These are phyloP conservation scores for Prenolepis imparis DNA, from an alignment of 2,888 invertebrate genomes.

Conservation along the genomic window DNA sequence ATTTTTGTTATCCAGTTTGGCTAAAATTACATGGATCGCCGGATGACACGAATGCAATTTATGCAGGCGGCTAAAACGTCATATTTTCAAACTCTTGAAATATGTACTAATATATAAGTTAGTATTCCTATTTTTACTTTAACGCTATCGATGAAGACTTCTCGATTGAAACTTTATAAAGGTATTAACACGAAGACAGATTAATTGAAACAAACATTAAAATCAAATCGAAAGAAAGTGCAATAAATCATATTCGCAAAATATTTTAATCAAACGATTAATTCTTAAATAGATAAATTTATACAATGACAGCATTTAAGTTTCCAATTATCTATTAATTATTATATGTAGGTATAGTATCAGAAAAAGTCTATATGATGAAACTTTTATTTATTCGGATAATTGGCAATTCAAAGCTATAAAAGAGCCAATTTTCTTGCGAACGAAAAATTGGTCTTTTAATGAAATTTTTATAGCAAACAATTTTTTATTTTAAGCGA, in stretches of 20 bases:
- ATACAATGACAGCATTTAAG: no score
- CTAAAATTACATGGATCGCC: conserved; percentile 12
- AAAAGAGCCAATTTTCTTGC: not conserved
- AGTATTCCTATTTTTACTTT: not conserved
- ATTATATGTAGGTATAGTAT: no score
- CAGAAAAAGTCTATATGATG: not conserved
- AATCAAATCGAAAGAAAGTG: not conserved
- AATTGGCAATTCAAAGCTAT: not conserved
- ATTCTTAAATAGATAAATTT: not conserved
- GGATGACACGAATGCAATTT: conserved; percentile 26
- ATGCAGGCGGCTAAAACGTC: not conserved
- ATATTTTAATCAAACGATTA: not conserved
- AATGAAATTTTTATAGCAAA: not conserved
- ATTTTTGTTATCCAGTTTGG: conserved; percentile 2
- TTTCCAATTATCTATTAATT: not conserved
- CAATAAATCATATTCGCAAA: not conserved
- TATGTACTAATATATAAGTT: conserved; percentile 6
- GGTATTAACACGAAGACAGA: not conserved
- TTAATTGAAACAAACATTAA: conserved; percentile 2
- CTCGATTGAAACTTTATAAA: not conserved
- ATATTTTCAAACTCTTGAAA: conserved; percentile 20
- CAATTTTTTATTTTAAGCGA: not conserved
- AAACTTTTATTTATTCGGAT: not conserved
- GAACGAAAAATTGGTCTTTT: not conserved
- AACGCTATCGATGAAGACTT: not conserved